A percentile compares a stretch with the other conserved stretches of the same genome.
Evolutionary conservation across 2,888 invertebrate species (phyloP).

Genomic region (Cryptus viduatorius): DNA sequence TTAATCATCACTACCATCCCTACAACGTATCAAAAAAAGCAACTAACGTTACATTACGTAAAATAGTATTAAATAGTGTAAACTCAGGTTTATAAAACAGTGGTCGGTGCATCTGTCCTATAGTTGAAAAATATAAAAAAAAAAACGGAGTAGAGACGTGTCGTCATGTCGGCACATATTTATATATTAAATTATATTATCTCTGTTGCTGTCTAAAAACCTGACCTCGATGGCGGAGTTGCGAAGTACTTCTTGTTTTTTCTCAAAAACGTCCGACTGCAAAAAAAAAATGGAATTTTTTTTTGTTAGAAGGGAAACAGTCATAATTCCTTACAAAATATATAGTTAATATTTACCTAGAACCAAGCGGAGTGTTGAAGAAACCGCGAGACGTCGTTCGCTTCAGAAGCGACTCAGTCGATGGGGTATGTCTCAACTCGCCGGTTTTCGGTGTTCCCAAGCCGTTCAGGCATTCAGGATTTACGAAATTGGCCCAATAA

Average conservation of each 20-base stretch:
- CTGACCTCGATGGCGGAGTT: conserved; percentile 81
- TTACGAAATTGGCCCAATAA: conserved; percentile 91
- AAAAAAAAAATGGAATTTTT: conserved; percentile 60
- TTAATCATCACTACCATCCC: conserved; percentile 62
- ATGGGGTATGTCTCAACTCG: conserved; percentile 82
- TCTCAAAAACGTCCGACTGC: conserved; percentile 81
- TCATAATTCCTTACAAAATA: background rate
- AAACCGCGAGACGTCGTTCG: conserved; percentile 80
- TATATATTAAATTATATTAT: conserved; percentile 67
- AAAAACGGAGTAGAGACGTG: conserved; percentile 23
- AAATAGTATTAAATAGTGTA: conserved; percentile 38
- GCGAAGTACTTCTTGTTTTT: conserved; percentile 83
- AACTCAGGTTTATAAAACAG: conserved; percentile 53
- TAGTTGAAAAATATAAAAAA: conserved; percentile 36
- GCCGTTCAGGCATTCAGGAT: conserved; percentile 83
- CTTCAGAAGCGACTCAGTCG: conserved; percentile 83
- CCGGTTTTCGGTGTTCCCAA: conserved; percentile 80
- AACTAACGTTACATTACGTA: conserved; percentile 43
- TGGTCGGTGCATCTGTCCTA: conserved; percentile 42
- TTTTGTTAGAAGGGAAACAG: conserved; percentile 7
- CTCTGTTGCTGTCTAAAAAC: conserved; percentile 70
- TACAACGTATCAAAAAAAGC: conserved; percentile 58
- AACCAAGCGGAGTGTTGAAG: conserved; percentile 82
- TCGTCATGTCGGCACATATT: conserved; percentile 43
- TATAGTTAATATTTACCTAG: conserved; percentile 73